These are phyloP conservation scores for Mallateleia sp. DNA, from an alignment of 2,888 invertebrate genomes.

Conservation along the genomic window DNA sequence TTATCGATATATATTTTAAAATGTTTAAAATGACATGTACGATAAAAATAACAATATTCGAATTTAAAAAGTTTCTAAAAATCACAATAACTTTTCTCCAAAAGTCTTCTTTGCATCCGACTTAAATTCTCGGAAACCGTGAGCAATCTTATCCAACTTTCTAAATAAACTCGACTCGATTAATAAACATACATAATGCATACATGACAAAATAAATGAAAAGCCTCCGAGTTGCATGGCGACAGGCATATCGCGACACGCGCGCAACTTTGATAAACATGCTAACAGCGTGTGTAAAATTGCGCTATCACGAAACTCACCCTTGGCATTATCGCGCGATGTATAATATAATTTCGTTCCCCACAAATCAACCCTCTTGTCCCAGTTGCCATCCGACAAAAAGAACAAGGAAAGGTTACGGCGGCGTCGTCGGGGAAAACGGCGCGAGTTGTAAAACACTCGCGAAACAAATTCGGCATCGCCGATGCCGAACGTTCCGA, in stretches of 20 bases:
- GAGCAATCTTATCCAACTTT: conserved; percentile 41
- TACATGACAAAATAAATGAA: conserved; percentile 56
- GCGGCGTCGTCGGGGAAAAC: neutral
- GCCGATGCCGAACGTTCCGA: neutral
- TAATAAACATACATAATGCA: conserved; percentile 66
- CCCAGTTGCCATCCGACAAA: conserved; percentile 35
- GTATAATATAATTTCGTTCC: conserved; percentile 69
- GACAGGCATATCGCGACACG: conserved; percentile 57
- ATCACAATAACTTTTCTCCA: no score
- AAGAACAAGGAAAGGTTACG: conserved; percentile 12
- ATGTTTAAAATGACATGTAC: no score
- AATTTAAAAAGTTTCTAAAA: no score
- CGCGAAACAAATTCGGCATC: conserved; percentile 12
- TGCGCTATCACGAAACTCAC: conserved; percentile 66
- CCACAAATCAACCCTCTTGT: conserved; percentile 67
- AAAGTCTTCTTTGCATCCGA: no score
- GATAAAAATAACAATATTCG: no score
- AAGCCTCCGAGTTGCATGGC: conserved; percentile 58
- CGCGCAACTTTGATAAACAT: conserved; percentile 67
- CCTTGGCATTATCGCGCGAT: conserved; percentile 66
- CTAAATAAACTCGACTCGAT: conserved; percentile 43
- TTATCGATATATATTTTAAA: no score
- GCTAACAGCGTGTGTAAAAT: conserved; percentile 61
- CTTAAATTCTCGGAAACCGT: conserved; percentile 14
- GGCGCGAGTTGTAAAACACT: neutral